Percentiles rank a stretch among this genome's conserved stretches.
Conservation (phyloP, 2,797 vertebrate genomes). For the Sebastes flavidus region DNA sequence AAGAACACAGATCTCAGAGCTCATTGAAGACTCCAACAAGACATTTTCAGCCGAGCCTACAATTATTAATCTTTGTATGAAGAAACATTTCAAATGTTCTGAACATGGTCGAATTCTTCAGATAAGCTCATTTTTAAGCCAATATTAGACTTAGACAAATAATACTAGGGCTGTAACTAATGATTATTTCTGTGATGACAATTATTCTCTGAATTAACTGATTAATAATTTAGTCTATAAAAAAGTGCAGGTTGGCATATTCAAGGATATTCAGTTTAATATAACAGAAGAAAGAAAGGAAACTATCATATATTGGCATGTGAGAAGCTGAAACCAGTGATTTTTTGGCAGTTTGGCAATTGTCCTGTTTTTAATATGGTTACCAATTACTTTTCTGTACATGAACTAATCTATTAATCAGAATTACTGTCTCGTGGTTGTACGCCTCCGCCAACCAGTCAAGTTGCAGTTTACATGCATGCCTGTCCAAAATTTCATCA, state of each 20-base stretch:
- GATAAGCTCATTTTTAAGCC: not conserved
- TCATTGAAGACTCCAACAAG: not conserved
- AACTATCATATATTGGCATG: not conserved
- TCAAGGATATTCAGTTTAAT: not conserved
- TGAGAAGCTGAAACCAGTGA: not conserved
- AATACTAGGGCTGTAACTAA: not conserved
- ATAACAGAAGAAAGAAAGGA: not conserved
- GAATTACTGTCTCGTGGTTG: too few relatives aligned
- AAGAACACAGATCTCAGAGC: not conserved
- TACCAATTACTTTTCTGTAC: too few relatives aligned
- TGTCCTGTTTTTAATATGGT: not conserved
- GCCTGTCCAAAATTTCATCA: too few relatives aligned
- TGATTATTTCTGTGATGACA: not conserved
- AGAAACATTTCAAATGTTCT: not conserved
- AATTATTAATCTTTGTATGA: not conserved
- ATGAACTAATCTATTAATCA: too few relatives aligned
- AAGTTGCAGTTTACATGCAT: too few relatives aligned
- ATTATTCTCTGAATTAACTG: not conserved
- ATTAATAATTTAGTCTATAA: not conserved
- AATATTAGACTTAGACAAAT: not conserved
- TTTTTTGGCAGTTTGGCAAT: not conserved
- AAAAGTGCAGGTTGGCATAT: not conserved
- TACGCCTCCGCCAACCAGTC: too few relatives aligned
- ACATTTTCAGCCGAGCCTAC: not conserved
- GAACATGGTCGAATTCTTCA: not conserved